Evolutionary conservation across 2,797 vertebrate species (phyloP).

Genomic region (Phalanger gymnotis): DNA sequence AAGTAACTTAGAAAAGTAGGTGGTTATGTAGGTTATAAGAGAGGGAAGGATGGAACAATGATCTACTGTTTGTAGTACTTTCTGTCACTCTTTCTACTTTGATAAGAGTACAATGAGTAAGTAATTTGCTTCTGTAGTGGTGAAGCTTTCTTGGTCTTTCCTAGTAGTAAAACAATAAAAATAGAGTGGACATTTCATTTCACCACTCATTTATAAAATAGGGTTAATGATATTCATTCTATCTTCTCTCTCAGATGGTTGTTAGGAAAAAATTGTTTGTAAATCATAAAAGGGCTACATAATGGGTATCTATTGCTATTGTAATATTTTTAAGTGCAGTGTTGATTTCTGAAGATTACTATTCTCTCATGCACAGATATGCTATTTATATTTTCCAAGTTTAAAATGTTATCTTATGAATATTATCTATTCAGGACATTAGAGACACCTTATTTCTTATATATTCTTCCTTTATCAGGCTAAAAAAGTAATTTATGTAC

Average conservation of each 20-base stretch:
- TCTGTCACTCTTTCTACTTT: background rate
- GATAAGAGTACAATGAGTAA: background rate
- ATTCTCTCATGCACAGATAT: background rate
- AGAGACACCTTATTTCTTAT: background rate
- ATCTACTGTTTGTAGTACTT: background rate
- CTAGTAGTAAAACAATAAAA: background rate
- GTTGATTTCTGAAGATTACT: background rate
- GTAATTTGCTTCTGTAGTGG: background rate
- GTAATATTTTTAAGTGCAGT: background rate
- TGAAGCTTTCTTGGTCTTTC: background rate
- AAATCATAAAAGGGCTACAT: background rate
- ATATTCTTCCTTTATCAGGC: background rate
- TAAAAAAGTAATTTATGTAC: background rate
- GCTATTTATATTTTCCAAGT: background rate
- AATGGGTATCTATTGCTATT: background rate
- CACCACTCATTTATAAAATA: background rate
- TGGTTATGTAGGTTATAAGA: background rate
- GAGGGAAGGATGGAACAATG: background rate
- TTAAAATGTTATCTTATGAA: background rate
- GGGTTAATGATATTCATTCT: background rate
- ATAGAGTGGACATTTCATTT: background rate
- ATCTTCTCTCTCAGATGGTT: background rate
- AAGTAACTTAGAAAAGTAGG: background rate
- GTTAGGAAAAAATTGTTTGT: background rate
- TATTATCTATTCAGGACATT: background rate